Percentiles rank a stretch among this genome's conserved stretches.
phyloP scores from a whole-genome alignment of 2,113 vertebrate species.

The Corythornis madagascariensis region DNA sequence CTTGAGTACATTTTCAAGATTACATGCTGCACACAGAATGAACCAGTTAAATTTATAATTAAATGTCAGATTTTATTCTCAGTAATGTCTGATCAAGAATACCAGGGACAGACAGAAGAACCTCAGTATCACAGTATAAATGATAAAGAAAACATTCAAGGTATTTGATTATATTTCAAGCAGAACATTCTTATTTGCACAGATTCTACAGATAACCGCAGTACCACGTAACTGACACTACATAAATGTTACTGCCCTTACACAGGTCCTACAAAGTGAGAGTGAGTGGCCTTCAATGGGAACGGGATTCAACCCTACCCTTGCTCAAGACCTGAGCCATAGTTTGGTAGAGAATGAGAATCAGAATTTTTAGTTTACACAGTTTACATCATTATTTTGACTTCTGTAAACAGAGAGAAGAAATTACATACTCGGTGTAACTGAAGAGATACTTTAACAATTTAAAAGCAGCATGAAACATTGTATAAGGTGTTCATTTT shows the following conservation, averaged over 20 bases:
- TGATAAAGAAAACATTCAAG: neutral
- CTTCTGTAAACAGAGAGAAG: neutral
- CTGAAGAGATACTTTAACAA: neutral
- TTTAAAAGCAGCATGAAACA: neutral
- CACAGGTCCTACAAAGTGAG: neutral
- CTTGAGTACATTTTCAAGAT: neutral
- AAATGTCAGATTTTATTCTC: neutral
- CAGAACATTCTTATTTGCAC: neutral
- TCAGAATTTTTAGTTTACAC: neutral
- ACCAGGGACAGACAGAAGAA: neutral
- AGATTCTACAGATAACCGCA: neutral
- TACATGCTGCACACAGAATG: neutral
- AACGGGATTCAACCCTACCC: neutral
- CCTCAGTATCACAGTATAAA: neutral
- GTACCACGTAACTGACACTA: neutral
- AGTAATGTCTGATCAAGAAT: neutral
- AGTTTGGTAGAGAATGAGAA: neutral
- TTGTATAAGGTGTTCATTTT: neutral
- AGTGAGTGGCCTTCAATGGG: neutral
- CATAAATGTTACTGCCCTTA: neutral
- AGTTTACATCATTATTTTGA: neutral
- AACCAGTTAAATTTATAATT: neutral
- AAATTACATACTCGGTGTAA: neutral
- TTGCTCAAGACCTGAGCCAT: neutral
- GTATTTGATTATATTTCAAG: neutral